phyloP scores from a whole-genome alignment of 64 coral and sea anemone species.

The Dendrophyllia cribrosa region DNA sequence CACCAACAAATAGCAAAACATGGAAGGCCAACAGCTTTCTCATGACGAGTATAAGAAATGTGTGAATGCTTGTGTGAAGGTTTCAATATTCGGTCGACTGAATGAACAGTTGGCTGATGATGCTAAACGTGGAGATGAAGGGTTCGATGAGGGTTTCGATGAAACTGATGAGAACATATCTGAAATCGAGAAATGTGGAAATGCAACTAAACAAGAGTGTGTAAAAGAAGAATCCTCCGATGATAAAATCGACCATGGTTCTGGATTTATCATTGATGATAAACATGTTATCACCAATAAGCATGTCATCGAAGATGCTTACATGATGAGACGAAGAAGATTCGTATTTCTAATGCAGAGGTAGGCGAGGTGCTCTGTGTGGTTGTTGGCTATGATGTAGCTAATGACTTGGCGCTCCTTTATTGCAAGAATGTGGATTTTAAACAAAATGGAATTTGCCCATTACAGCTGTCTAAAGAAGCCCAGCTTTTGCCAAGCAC shows the following conservation, averaged over 20 bases:
- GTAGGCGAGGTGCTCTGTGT: not conserved
- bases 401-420: not conserved
- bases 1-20: no score
- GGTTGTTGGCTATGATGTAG: not conserved
- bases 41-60: no score
- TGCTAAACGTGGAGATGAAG: no score
- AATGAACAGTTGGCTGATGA: no score
- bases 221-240: not conserved
- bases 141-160: no score
- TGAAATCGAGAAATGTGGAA: no score
- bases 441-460: not conserved
- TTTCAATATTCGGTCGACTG: no score
- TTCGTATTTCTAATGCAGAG: not conserved
- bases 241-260: not conserved
- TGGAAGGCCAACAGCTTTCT: no score
- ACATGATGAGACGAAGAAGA: not conserved
- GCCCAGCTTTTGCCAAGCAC: not conserved
- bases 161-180: no score
- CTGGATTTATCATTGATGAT: slow-evolving; percentile 2
- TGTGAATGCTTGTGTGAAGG: no score
- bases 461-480: not conserved
- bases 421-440: not conserved
- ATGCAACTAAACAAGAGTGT: no score
- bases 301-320: not conserved
- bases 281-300: not conserved